Conservation (phyloP, 2,888 invertebrate genomes). For the Volucella inanis region DNA sequence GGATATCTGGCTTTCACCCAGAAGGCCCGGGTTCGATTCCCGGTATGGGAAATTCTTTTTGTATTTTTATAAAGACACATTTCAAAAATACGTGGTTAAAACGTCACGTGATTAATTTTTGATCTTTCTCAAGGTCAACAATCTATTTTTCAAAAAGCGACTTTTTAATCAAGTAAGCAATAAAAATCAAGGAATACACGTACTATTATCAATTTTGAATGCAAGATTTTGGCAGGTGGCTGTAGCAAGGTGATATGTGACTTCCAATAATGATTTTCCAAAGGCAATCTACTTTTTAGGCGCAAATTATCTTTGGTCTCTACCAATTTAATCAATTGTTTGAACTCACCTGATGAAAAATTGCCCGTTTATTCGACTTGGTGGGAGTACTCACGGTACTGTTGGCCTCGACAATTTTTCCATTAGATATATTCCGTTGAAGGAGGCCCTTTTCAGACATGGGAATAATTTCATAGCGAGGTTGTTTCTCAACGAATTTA, state of each 20-base stretch:
- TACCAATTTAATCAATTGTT: background rate
- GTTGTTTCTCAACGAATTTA: slow-evolving; percentile 78
- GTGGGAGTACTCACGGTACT: slow-evolving; percentile 3
- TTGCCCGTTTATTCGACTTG: slow-evolving; percentile 44
- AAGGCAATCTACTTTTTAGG: background rate
- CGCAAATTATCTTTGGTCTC: background rate
- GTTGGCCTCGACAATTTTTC: slow-evolving; percentile 29
- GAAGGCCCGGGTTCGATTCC: slow-evolving; percentile 75
- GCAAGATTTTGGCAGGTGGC: slow-evolving; percentile 9
- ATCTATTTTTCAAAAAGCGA: no score
- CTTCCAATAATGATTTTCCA: background rate
- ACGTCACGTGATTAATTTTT: background rate
- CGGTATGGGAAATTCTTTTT: slow-evolving; percentile 69
- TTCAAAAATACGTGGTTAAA: background rate
- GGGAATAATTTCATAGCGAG: slow-evolving; percentile 79
- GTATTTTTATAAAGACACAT: background rate
- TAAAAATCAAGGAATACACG: no score
- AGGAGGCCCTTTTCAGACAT: slow-evolving; percentile 77
- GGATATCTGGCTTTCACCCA: slow-evolving; percentile 74
- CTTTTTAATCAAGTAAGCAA: no score
- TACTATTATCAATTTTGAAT: background rate
- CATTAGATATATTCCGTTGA: slow-evolving; percentile 28
- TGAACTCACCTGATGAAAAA: slow-evolving; percentile 58
- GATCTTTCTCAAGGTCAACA: background rate
- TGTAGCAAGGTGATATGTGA: background rate